phyloP scores from a whole-genome alignment of 1,140 invertebrate species.

The Nasonia giraulti region DNA sequence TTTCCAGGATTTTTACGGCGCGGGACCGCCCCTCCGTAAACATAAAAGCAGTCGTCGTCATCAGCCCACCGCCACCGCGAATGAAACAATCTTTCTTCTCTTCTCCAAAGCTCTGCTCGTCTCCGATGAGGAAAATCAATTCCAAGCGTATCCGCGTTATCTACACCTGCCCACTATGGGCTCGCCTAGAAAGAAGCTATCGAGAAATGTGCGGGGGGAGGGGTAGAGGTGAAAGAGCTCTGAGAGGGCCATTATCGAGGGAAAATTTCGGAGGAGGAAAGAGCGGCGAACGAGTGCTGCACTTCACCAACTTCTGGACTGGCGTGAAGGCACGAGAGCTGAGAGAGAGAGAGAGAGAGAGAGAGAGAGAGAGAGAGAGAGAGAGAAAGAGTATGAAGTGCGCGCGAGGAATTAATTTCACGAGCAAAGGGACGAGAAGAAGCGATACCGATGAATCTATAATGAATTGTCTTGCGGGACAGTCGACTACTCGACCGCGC shows the following conservation, averaged over 20 bases:
- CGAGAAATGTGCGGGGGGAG: neutral
- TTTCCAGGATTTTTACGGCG: neutral
- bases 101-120: neutral
- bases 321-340: too few relatives aligned
- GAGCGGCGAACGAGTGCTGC: constrained; percentile 20
- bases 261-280: constrained; percentile 26
- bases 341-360: too few relatives aligned
- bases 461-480: constrained; percentile 36
- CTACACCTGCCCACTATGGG: neutral
- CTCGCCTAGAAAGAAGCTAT: constrained; percentile 1
- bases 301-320: neutral
- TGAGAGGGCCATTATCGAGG: constrained; percentile 28
- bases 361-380: neutral
- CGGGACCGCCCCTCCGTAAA: neutral
- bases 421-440: neutral
- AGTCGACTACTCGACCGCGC: neutral
- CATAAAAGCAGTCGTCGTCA: neutral
- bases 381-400: neutral
- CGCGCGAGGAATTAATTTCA: constrained; percentile 29
- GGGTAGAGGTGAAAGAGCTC: neutral
- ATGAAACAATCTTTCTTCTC: neutral
- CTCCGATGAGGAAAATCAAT: neutral
- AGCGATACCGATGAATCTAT: constrained; percentile 30
- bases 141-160: neutral
- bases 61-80: neutral